Base-by-base conservation (phyloP, 2,888 invertebrate genomes). In the Hydropsyche betteni region DNA sequence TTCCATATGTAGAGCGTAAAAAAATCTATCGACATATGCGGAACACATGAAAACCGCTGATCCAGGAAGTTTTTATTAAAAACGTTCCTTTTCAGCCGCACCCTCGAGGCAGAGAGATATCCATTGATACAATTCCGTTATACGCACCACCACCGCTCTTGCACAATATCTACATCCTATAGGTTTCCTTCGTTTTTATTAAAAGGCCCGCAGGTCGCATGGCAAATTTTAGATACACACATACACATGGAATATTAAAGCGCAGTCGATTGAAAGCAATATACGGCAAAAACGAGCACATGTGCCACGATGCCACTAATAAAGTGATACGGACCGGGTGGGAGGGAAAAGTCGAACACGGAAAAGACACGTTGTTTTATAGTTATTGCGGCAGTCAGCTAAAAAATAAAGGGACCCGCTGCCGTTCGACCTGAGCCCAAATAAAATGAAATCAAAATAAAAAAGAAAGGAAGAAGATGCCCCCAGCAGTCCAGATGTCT, bases 321-420 rank as follows among this genome's bases (percentile, higher is more conserved):
- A 34, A 34, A 64, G 64, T 64, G 64, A 34, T 36, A 34, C 64
- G 34, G n/a, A 2, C 24, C 2, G 24, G 24, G 24, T 2, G 24
- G 24, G 36, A 64, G 34, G 33, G 64, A 64, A 14, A 24, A 58
- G 58, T 24, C 58, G 58, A 58, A 58, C 44, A 24, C 53, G 12
- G 53, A 24, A 70, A 70, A 34, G 70, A 70, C 71, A 72, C 38
- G 61, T 55, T 61, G 64, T 72, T 72, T 75, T 52, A 38, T 52
- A 50, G 70, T 70, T 75, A 75, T 71, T 70, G 52, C 71, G 71
- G 44, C 36, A 38, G 55, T 74, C 74, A 69, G 69, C 74, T 68
- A 44, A 64, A 64, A 64, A 64, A 64, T 64, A 64, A 64, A 64
- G 36, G n/a, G 64, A 64, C 64, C n/a, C 55, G 12, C 44, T 10